Base-by-base conservation (phyloP, 2,888 invertebrate genomes). In the Ochropleura leucogaster region DNA sequence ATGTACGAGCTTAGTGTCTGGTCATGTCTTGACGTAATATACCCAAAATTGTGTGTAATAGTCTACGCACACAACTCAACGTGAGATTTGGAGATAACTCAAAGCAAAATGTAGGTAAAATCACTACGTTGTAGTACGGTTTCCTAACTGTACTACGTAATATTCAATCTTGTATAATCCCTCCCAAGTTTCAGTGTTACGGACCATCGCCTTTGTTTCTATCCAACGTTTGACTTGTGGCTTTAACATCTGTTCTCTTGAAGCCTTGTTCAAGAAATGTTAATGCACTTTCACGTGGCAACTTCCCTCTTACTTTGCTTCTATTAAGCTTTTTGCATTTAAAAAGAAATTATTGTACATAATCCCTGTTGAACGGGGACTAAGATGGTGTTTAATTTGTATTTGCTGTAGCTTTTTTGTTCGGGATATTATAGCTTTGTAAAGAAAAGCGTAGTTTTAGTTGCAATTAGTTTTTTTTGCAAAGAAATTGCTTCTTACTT, bases 201-300 rank as follows among this genome's bases (percentile, higher is more conserved):
- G 71, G 84, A 80, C 83, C 85, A 87, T 85, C 85, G 85, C 82
- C 82, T 86, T 88, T 89, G 88, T 90, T 89, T 87, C 85, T 85
- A 82, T 85, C 67, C 84, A 85, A 74, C 88, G 86, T 88, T 92
- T 91, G 90, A 92, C 90, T 91, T 89, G 88, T 80, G 89, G 89
- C 88, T 90, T 90, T 86, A 87, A 85, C 85, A 87, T 89, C 89
- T 85, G 88, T 87, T 87, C 84, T 83, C 80, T 72, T 82, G 82
- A 84, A 87, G 83, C 77, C 80, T 83, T 84, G 77, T 85, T 87
- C 87, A 86, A 88, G 89, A 90, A 89, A 90, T 90, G 87, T 89
- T 90, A 90, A 91, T 91, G 87, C 86, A 89, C 85, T 89, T 88
- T 87, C 81, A 81, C 72, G 84, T 79, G 63, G 77, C 76, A 84